Evolutionary conservation across 2,113 vertebrate species (phyloP).

Genomic region (Macquaria ambigua): DNA sequence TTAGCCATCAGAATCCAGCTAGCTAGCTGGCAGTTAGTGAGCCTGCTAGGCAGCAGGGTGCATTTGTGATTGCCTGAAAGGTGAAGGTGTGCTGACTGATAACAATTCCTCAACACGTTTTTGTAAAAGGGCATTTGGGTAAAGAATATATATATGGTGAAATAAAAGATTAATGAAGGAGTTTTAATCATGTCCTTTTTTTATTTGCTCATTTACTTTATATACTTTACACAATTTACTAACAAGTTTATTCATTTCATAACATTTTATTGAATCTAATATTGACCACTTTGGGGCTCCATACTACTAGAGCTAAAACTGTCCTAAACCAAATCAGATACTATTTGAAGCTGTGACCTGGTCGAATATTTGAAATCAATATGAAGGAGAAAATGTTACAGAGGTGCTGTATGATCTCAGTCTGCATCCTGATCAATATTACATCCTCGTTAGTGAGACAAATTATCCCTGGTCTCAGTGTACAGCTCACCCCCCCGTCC

Average conservation of each 20-base stretch:
- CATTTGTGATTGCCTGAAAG: no score
- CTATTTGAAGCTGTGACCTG: constrained; percentile 42
- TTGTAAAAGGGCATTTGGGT: background rate
- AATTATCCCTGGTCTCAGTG: constrained; percentile 66
- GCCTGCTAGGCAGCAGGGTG: no score
- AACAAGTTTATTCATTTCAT: background rate
- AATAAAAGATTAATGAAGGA: background rate
- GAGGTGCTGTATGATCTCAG: constrained; percentile 62
- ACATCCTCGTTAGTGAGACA: constrained; percentile 82
- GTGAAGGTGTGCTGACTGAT: no score
- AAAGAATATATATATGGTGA: no score
- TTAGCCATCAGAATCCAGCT: no score
- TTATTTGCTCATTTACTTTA: no score
- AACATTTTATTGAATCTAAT: background rate
- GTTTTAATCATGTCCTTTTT: background rate
- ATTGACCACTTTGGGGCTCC: background rate
- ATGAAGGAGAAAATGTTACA: constrained; percentile 25
- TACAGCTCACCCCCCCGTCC: constrained; percentile 26
- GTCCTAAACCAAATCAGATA: constrained; percentile 32
- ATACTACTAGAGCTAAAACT: background rate
- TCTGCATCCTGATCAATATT: constrained; percentile 78
- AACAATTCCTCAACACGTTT: no score
- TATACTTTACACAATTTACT: background rate
- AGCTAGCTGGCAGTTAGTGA: no score
- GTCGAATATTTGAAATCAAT: constrained; percentile 59